A percentile compares a stretch with the other conserved stretches of the same genome.
Conservation (phyloP, 2,888 invertebrate species). For the Gymnoscelis rufifasciata region DNA sequence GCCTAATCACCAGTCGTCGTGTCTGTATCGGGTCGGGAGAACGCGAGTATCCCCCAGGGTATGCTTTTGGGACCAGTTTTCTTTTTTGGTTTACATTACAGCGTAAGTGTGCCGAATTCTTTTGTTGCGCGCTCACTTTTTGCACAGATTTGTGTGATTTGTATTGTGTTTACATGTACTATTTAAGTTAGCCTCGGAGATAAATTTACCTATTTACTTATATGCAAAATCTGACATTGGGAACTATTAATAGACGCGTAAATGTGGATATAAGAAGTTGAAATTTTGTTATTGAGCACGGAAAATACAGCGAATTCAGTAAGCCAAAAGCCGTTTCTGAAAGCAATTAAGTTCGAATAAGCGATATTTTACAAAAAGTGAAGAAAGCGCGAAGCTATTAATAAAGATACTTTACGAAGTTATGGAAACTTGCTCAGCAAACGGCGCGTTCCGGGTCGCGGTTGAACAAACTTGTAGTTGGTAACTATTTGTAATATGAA, state of each 20-base stretch:
- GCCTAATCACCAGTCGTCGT: slow-evolving; percentile 79
- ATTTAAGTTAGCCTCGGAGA: slow-evolving; percentile 13
- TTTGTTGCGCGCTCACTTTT: slow-evolving; percentile 68
- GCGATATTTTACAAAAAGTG: slow-evolving; percentile 29
- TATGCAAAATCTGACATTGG: too few relatives aligned
- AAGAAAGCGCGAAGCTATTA: slow-evolving; percentile 66
- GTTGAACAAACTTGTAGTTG: slow-evolving; percentile 69
- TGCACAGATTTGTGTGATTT: slow-evolving; percentile 65
- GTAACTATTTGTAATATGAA: slow-evolving; percentile 73
- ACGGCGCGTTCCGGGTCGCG: slow-evolving; percentile 63
- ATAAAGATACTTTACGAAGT: slow-evolving; percentile 70
- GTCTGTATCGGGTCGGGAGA: slow-evolving; percentile 73
- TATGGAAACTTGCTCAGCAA: slow-evolving; percentile 65
- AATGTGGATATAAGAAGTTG: neutral
- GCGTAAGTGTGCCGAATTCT: slow-evolving; percentile 77
- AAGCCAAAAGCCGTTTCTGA: neutral
- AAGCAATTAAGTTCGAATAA: slow-evolving; percentile 9
- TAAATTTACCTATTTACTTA: too few relatives aligned
- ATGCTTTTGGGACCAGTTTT: slow-evolving; percentile 76
- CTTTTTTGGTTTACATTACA: slow-evolving; percentile 78
- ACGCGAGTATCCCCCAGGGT: slow-evolving; percentile 72
- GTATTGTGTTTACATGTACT: slow-evolving; percentile 53
- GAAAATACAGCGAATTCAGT: neutral
- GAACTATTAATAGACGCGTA: too few relatives aligned
- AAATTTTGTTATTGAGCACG: too few relatives aligned